Conservation (phyloP, 2,113 vertebrate genomes). For the Varanus komodoensis region DNA sequence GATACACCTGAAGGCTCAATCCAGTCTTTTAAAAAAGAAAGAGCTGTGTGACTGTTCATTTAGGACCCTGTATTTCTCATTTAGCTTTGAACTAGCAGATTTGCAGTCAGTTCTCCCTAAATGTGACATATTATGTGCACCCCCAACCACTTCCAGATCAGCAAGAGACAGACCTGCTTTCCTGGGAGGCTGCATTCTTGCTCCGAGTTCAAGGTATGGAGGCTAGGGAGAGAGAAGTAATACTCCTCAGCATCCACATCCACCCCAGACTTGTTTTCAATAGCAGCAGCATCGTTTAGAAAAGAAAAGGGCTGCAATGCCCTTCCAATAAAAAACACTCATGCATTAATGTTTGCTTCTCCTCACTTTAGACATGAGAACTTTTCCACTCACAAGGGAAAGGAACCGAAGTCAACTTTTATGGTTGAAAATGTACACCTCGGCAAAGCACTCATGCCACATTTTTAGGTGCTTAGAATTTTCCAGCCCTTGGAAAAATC, state of each 20-base stretch:
- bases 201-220: background rate
- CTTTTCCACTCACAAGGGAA: background rate
- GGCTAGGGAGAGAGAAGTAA: background rate
- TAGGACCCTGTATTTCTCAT: background rate
- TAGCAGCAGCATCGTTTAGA: background rate
- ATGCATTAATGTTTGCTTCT: background rate
- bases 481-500: background rate
- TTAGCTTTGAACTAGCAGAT: background rate
- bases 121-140: background rate
- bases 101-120: background rate
- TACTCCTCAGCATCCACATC: background rate
- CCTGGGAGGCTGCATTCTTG: background rate
- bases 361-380: background rate
- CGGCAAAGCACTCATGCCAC: no score
- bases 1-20: background rate
- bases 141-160: background rate
- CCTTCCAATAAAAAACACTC: background rate
- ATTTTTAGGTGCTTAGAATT: background rate
- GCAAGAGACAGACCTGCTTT: slow-evolving; percentile 15
- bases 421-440: background rate
- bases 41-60: background rate
- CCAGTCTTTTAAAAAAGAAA: background rate
- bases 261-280: background rate
- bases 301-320: slow-evolving; percentile 4
- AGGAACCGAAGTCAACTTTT: background rate